A percentile compares a stretch with the other conserved stretches of the same genome.
Conservation (phyloP, 2,888 invertebrate genomes). For the Ectemnius continuus region DNA sequence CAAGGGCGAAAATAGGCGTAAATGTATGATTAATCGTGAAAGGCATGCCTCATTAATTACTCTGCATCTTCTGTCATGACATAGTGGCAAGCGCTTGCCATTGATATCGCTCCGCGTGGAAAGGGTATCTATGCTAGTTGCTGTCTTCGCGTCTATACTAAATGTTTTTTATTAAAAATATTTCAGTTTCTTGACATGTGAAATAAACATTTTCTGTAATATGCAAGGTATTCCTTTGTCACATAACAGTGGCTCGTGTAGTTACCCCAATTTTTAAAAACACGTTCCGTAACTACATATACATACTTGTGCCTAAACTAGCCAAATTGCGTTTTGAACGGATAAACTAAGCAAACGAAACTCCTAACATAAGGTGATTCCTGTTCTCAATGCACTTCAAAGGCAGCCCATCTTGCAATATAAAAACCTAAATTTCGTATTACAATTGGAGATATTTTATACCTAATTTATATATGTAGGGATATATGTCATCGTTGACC, state of each 20-base stretch:
- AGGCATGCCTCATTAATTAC: too few species aligned
- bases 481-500: too few species aligned
- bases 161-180: constrained; percentile 63
- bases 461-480: too few species aligned
- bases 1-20: too few species aligned
- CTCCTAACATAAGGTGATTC: not conserved
- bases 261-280: constrained; percentile 12
- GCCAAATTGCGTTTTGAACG: constrained; percentile 21
- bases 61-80: too few species aligned
- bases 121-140: too few species aligned
- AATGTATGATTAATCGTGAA: too few species aligned
- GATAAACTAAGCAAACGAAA: constrained; percentile 28
- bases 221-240: constrained; percentile 28
- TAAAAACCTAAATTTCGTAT: too few species aligned
- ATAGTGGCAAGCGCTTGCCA: too few species aligned
- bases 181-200: constrained; percentile 53
- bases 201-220: constrained; percentile 47
- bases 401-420: constrained; percentile 20
- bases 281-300: not conserved
- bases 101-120: too few species aligned
- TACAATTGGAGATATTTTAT: too few species aligned
- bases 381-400: constrained; percentile 52
- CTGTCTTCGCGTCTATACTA: constrained; percentile 16
- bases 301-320: constrained; percentile 17
- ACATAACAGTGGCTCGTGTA: constrained; percentile 33